A percentile compares a stretch with the other conserved stretches of the same genome.
phyloP scores from a whole-genome alignment of 2,888 invertebrate species.

The Campaea margaritaria region DNA sequence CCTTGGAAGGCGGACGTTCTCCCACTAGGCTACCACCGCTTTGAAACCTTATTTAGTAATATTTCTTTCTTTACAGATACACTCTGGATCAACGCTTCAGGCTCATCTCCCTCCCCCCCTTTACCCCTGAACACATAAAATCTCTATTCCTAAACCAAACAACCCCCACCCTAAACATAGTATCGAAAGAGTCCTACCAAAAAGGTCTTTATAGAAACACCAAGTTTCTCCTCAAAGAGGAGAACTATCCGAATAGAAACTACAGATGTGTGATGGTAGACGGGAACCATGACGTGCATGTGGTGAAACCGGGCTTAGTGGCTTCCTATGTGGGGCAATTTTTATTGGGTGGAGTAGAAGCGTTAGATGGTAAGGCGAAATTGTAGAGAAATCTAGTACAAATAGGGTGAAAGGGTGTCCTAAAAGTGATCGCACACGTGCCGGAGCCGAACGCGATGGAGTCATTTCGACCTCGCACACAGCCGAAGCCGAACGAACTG shows the following conservation, averaged over 20 bases:
- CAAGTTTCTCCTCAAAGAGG: constrained; percentile 60
- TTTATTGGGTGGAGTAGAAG: constrained; percentile 60
- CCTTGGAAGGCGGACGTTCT: too few relatives aligned
- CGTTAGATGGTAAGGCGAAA: constrained; percentile 61
- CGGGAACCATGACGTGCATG: constrained; percentile 87
- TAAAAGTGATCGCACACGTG: too few relatives aligned
- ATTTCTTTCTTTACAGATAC: constrained; percentile 60
- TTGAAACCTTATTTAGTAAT: too few relatives aligned
- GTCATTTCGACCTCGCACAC: too few relatives aligned
- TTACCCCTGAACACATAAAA: constrained; percentile 59
- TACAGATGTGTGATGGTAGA: constrained; percentile 63
- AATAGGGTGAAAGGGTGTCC: too few relatives aligned
- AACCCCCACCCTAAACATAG: constrained; percentile 59
- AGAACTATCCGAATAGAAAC: constrained; percentile 50
- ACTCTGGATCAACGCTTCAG: constrained; percentile 84
- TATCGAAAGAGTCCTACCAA: constrained; percentile 52
- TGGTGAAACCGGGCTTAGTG: constrained; percentile 81
- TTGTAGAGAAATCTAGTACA: too few relatives aligned
- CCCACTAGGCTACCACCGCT: too few relatives aligned
- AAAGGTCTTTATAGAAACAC: constrained; percentile 51
- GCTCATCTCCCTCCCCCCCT: constrained; percentile 59
- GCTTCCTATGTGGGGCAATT: constrained; percentile 71
- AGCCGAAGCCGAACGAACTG: too few relatives aligned
- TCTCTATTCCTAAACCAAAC: constrained; percentile 55
- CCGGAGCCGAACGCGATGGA: too few relatives aligned